Percentiles rank a stretch among this genome's conserved stretches.
phyloP scores from a whole-genome alignment of 2,888 invertebrate species.

The Biston betularia region DNA sequence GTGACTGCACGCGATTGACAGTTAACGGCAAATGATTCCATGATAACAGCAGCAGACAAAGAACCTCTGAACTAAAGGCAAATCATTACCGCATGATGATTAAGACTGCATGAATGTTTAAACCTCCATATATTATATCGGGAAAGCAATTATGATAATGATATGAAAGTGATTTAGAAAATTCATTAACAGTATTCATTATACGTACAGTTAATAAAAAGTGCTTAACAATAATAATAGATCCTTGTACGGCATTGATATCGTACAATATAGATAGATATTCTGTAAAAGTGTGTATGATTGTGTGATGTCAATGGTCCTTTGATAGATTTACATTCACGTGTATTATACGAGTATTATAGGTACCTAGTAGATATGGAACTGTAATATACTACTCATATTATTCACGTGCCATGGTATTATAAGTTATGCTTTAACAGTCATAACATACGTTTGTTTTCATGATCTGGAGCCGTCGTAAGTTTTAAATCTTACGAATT shows the following conservation, averaged over 20 bases:
- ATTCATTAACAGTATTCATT: constrained; percentile 8
- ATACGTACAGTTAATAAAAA: not conserved
- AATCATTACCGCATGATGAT: constrained; percentile 47
- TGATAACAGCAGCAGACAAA: constrained; percentile 57
- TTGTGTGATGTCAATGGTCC: not conserved
- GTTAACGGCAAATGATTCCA: constrained; percentile 8
- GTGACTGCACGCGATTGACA: not conserved
- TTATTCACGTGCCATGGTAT: not conserved
- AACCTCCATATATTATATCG: constrained; percentile 28
- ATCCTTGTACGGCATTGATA: not conserved
- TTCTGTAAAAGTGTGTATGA: not conserved
- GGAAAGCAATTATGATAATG: constrained; percentile 49
- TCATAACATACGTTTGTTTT: constrained; percentile 7
- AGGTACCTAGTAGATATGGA: not conserved
- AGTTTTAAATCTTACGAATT: not conserved
- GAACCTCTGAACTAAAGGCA: constrained; percentile 41
- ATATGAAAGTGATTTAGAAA: constrained; percentile 53
- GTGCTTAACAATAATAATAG: not conserved
- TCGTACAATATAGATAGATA: not conserved
- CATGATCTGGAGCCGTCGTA: not conserved
- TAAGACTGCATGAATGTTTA: constrained; percentile 22
- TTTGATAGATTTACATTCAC: not conserved
- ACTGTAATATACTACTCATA: not conserved
- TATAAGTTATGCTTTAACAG: constrained; percentile 8
- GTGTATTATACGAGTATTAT: not conserved